phyloP scores from a whole-genome alignment of 2,888 invertebrate species.

The Psococerastis gibbosa region DNA sequence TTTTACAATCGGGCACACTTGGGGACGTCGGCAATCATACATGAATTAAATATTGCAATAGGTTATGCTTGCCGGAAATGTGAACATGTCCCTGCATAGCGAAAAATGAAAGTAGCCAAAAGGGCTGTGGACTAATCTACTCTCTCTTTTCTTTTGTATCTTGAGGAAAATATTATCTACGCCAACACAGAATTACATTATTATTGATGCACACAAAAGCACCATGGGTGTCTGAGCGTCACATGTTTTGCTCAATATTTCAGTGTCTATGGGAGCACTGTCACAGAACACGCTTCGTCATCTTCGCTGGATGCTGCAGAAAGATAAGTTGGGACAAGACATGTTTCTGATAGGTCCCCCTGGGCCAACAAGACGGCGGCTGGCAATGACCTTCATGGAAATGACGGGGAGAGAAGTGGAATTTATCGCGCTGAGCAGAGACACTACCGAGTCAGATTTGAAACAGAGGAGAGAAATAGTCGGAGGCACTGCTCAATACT shows the following conservation, averaged over 20 bases:
- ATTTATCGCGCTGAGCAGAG: slow-evolving; percentile 82
- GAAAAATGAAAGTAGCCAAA: too few species aligned
- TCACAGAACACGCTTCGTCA: slow-evolving; percentile 60
- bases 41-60: neutral
- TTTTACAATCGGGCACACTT: neutral
- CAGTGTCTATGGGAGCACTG: slow-evolving; percentile 33
- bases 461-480: slow-evolving; percentile 89
- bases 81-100: too few species aligned
- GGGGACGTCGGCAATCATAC: neutral
- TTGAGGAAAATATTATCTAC: too few species aligned
- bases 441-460: slow-evolving; percentile 92
- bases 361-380: slow-evolving; percentile 57
- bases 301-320: slow-evolving; percentile 91
- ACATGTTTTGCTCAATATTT: too few species aligned
- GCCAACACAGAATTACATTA: too few species aligned
- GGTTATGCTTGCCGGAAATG: too few species aligned
- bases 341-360: slow-evolving; percentile 88
- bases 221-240: too few species aligned
- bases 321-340: slow-evolving; percentile 82
- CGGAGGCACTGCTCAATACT: slow-evolving; percentile 70
- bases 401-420: slow-evolving; percentile 78
- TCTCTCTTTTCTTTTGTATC: too few species aligned
- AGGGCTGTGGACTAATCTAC: too few species aligned
- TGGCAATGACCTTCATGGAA: slow-evolving; percentile 79
- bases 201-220: too few species aligned